Conservation (phyloP, 2,888 invertebrate species). For the Charanyca ferruginea region DNA sequence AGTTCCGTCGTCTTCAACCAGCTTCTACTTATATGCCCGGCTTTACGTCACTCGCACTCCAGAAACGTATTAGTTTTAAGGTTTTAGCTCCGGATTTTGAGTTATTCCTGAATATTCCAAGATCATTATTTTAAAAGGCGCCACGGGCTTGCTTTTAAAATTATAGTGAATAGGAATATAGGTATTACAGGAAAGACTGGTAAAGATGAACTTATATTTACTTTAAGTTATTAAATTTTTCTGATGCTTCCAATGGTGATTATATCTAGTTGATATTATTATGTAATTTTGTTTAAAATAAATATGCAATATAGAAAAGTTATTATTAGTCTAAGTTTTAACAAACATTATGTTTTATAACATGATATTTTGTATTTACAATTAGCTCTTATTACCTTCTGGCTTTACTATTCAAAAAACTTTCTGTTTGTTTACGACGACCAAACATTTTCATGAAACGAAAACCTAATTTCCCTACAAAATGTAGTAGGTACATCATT, state of each 20-base stretch:
- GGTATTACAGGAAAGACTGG: not conserved
- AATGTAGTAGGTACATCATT: slow-evolving; percentile 20
- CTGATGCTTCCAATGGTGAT: not conserved
- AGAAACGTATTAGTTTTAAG: slow-evolving; percentile 56
- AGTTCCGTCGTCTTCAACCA: slow-evolving; percentile 48
- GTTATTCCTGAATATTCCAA: slow-evolving; percentile 54
- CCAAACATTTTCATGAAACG: not conserved
- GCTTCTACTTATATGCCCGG: slow-evolving; percentile 49
- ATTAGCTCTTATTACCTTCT: too few species aligned
- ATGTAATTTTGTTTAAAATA: not conserved
- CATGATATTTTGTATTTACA: too few species aligned
- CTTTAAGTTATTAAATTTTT: slow-evolving; percentile 12
- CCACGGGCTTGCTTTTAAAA: slow-evolving; percentile 24
- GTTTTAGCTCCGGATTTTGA: slow-evolving; percentile 42
- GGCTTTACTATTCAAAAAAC: not conserved
- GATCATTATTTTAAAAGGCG: slow-evolving; percentile 58
- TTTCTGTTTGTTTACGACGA: not conserved
- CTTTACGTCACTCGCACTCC: slow-evolving; percentile 56
- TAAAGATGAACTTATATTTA: slow-evolving; percentile 10
- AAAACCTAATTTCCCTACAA: slow-evolving; percentile 17
- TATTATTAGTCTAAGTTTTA: too few species aligned
- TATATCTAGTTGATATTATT: not conserved
- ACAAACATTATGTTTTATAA: too few species aligned
- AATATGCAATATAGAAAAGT: too few species aligned
- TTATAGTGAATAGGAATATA: slow-evolving; percentile 35